phyloP scores from a whole-genome alignment of 2,888 invertebrate species.

The Pycnomerus fuliginosus region DNA sequence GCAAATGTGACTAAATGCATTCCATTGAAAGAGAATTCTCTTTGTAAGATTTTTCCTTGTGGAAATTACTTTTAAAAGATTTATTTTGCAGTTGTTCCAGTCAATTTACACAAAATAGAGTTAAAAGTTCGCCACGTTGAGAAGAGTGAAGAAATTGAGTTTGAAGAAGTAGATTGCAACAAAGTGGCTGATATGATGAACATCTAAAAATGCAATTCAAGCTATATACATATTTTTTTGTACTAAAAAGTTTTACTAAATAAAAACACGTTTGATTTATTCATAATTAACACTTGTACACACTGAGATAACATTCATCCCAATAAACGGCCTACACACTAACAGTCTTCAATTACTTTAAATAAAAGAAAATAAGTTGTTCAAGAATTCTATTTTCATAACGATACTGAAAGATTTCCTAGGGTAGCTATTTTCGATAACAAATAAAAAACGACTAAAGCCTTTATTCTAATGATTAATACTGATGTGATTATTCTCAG shows the following conservation, averaged over 20 bases:
- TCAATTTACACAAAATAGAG: conserved; percentile 19
- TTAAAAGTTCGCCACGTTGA: conserved; percentile 17
- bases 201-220: conserved; percentile 3
- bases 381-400: too few relatives aligned
- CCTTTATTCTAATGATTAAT: conserved; percentile 17
- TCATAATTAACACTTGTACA: conserved; percentile 20
- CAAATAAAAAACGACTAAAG: conserved; percentile 20
- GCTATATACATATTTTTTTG: too few relatives aligned
- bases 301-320: conserved; percentile 13
- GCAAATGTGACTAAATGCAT: conserved; percentile 24
- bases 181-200: neutral
- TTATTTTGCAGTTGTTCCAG: conserved; percentile 23
- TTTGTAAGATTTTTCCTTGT: conserved; percentile 18
- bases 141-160: conserved; percentile 20
- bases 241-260: conserved; percentile 2
- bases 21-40: conserved; percentile 16
- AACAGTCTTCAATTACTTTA: conserved; percentile 19
- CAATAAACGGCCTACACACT: conserved; percentile 13
- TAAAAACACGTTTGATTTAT: conserved; percentile 24
- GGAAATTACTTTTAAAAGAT: conserved; percentile 1
- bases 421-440: too few relatives aligned
- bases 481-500: conserved; percentile 14
- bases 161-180: conserved; percentile 29
- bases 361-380: conserved; percentile 1
- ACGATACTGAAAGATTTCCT: too few relatives aligned